Percentiles rank a stretch among this genome's conserved stretches.
Conservation (phyloP, 2,888 invertebrate genomes). For the Scelioninae gen. 1 region DNA sequence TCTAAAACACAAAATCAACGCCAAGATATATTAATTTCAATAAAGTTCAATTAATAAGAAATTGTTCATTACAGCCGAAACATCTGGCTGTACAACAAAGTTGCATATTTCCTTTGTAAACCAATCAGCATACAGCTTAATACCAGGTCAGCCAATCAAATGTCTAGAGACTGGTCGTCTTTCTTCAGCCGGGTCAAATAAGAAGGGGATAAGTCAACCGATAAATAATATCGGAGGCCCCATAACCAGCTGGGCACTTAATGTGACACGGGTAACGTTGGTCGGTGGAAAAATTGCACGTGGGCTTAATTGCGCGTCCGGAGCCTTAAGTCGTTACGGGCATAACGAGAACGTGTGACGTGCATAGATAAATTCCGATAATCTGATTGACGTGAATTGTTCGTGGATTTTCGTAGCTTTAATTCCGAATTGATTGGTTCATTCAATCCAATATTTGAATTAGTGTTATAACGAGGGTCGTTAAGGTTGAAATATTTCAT, state of each 20-base stretch:
- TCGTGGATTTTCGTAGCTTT: constrained; percentile 63
- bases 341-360: constrained; percentile 68
- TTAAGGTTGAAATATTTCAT: constrained; percentile 66
- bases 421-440: constrained; percentile 67
- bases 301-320: constrained; percentile 78
- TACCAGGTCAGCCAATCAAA: constrained; percentile 74
- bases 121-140: constrained; percentile 77
- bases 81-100: constrained; percentile 69
- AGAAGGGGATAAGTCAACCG: constrained; percentile 79
- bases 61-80: constrained; percentile 79
- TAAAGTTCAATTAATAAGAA: constrained; percentile 84
- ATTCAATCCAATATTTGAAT: constrained; percentile 68
- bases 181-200: constrained; percentile 76
- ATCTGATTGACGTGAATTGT: constrained; percentile 67
- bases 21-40: no score
- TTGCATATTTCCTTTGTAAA: constrained; percentile 54
- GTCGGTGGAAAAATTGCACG: constrained; percentile 77
- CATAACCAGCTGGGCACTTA: constrained; percentile 76
- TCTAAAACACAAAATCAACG: no score
- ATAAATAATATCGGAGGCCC: constrained; percentile 78
- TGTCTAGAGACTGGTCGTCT: constrained; percentile 36
- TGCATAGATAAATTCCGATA: constrained; percentile 67
- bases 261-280: constrained; percentile 69
- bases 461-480: constrained; percentile 66
- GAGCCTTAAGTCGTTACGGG: constrained; percentile 68